Evolutionary conservation across 2,888 invertebrate species (phyloP).

Genomic region (Alloplasta piceator): DNA sequence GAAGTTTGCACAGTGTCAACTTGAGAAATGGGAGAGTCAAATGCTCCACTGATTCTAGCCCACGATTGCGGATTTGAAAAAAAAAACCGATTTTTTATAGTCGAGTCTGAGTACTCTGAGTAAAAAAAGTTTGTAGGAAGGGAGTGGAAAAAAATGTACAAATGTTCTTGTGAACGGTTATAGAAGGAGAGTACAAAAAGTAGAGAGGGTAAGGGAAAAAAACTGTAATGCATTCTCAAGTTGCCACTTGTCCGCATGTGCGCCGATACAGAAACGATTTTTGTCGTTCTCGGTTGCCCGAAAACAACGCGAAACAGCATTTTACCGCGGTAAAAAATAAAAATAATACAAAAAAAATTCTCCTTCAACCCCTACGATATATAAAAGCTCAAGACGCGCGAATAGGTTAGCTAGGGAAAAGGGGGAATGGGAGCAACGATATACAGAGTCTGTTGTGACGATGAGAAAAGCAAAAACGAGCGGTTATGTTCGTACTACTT

Average conservation of each 20-base stretch:
- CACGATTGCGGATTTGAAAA: neutral
- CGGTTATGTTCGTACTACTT: constrained; percentile 28
- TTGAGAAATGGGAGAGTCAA: neutral
- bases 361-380: no score
- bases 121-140: constrained; percentile 8
- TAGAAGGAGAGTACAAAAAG: neutral
- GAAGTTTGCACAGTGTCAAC: no score
- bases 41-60: neutral
- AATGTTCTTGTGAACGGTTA: neutral
- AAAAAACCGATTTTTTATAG: neutral
- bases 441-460: neutral
- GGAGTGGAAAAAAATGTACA: neutral
- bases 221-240: constrained; percentile 80
- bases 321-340: constrained; percentile 16
- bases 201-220: constrained; percentile 67
- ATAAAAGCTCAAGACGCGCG: no score
- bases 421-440: neutral
- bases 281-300: constrained; percentile 14
- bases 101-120: constrained; percentile 18
- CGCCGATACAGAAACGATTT: neutral
- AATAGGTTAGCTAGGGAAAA: neutral
- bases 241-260: constrained; percentile 54
- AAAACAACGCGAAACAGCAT: constrained; percentile 22
- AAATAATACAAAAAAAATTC: neutral
- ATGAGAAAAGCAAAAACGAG: constrained; percentile 2